phyloP scores from a whole-genome alignment of 2,113 vertebrate genomes.

The Anoura caudifer region DNA sequence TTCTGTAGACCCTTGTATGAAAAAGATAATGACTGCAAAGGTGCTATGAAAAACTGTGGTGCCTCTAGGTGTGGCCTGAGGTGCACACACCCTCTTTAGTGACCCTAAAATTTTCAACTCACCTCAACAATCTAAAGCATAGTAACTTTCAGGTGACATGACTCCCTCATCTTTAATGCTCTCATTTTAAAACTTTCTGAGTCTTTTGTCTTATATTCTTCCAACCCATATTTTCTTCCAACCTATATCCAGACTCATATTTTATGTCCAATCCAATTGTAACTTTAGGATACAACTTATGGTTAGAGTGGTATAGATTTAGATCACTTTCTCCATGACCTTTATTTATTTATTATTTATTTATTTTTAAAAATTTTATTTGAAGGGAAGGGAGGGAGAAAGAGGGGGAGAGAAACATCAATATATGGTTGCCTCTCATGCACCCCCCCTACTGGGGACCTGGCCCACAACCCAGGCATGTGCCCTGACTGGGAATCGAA shows the following conservation, averaged over 20 bases:
- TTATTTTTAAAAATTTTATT: too few species aligned
- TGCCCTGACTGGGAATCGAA: too few species aligned
- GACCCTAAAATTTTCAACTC: not conserved
- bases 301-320: not conserved
- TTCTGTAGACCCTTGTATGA: not conserved
- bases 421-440: too few species aligned
- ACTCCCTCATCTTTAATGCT: not conserved
- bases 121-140: not conserved
- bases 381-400: too few species aligned
- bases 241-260: not conserved
- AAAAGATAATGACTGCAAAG: not conserved
- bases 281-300: not conserved
- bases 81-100: not conserved
- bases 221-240: not conserved
- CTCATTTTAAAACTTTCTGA: not conserved
- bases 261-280: not conserved
- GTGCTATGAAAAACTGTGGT: not conserved
- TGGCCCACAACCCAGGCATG: too few species aligned
- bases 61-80: not conserved
- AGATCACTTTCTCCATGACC: not conserved
- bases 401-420: too few species aligned
- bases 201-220: not conserved
- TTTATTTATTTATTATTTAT: not conserved
- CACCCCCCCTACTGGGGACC: too few species aligned
- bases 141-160: not conserved